Conservation (phyloP, 2,113 vertebrate species). For the Brienomyrus brachyistius region DNA sequence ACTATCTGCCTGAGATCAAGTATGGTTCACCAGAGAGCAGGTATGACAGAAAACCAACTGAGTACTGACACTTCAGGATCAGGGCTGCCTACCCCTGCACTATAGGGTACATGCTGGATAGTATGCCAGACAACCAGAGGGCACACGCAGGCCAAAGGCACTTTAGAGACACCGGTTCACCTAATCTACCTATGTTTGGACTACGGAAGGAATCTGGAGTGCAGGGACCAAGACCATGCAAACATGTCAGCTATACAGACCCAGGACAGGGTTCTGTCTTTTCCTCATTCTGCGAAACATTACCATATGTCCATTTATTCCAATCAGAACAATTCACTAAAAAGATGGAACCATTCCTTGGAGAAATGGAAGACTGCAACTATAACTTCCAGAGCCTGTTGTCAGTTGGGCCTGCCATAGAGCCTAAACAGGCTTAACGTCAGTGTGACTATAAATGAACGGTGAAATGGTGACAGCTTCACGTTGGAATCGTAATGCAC, state of each 20-base stretch:
- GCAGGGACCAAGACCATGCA: not conserved
- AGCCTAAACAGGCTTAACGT: not conserved
- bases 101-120: not conserved
- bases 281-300: not conserved
- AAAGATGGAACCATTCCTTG: not conserved
- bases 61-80: not conserved
- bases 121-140: not conserved
- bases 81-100: not conserved
- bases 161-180: not conserved
- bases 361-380: not conserved
- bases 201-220: not conserved
- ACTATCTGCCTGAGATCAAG: too few relatives aligned
- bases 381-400: not conserved
- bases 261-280: not conserved
- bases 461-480: not conserved
- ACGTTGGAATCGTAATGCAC: not conserved
- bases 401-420: not conserved
- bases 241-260: not conserved
- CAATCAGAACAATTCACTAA: not conserved
- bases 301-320: not conserved
- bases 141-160: not conserved
- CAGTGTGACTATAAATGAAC: not conserved
- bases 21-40: not conserved
- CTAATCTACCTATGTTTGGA: not conserved
- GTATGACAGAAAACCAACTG: not conserved